A percentile compares a stretch with the other conserved stretches of the same genome.
Evolutionary conservation across 2,888 invertebrate genomes (phyloP).

Genomic region (Melinaea menophilus): DNA sequence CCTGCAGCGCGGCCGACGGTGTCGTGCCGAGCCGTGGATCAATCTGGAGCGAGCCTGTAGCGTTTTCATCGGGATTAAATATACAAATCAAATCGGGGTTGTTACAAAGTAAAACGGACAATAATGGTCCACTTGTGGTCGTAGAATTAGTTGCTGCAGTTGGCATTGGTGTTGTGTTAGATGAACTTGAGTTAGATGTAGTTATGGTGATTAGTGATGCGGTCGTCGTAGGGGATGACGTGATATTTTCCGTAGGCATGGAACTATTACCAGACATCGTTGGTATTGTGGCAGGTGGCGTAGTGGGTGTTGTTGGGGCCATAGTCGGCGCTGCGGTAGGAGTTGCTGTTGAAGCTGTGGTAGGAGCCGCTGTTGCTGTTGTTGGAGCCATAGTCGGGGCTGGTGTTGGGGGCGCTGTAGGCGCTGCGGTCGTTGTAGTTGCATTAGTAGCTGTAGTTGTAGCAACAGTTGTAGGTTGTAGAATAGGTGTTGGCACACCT

Average conservation of each 20-base stretch:
- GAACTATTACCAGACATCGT: constrained; percentile 34
- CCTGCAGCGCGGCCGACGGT: constrained; percentile 52
- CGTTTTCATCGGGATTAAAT: constrained; percentile 65
- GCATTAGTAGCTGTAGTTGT: constrained; percentile 38
- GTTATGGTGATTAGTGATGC: constrained; percentile 36
- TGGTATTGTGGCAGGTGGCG: constrained; percentile 30
- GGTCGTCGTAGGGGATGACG: constrained; percentile 29
- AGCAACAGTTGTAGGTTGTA: constrained; percentile 56
- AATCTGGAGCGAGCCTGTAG: constrained; percentile 64
- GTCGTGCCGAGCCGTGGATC: constrained; percentile 72
- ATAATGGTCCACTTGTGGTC: constrained; percentile 48
- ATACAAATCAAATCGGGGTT: constrained; percentile 66
- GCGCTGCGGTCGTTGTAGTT: constrained; percentile 16
- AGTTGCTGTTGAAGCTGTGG: constrained; percentile 33
- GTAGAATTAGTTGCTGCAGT: constrained; percentile 25
- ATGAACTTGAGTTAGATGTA: constrained; percentile 28
- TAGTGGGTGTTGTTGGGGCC: constrained; percentile 31
- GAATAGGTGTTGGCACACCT: constrained; percentile 62
- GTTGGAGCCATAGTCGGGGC: constrained; percentile 25
- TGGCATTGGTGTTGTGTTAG: constrained; percentile 21
- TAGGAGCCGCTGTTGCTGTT: constrained; percentile 27
- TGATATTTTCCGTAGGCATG: constrained; percentile 24
- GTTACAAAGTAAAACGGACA: constrained; percentile 64
- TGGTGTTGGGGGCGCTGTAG: constrained; percentile 28
- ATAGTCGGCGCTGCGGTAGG: constrained; percentile 30